Conservation (phyloP, 2,888 invertebrate species). For the Apamea sordens region DNA sequence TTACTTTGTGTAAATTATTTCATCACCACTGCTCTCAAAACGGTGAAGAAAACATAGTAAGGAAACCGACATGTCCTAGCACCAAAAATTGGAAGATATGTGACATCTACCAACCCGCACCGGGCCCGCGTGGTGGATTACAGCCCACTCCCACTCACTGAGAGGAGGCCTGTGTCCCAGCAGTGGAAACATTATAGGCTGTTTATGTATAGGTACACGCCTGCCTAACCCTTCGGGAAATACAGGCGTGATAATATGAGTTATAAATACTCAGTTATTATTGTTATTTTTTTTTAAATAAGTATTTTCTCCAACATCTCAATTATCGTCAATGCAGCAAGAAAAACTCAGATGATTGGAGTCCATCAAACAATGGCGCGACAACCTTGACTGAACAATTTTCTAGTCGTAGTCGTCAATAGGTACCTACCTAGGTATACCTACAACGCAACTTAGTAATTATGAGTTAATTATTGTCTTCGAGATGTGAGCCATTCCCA, state of each 20-base stretch:
- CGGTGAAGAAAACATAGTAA: no score
- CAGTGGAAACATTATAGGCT: no score
- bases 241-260: background rate
- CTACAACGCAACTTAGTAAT: conserved; percentile 18
- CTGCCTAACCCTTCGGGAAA: background rate
- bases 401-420: conserved; percentile 2
- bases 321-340: conserved; percentile 6
- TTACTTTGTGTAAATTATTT: no score
- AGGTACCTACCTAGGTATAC: background rate
- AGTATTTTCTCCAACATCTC: background rate
- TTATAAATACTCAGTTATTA: background rate
- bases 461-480: conserved; percentile 25
- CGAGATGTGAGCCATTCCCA: conserved; percentile 1
- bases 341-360: conserved; percentile 23
- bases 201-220: no score
- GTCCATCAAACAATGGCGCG: conserved; percentile 52
- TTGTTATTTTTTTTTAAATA: background rate
- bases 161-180: no score
- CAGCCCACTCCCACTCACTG: no score
- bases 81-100: no score
- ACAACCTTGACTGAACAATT: conserved; percentile 52
- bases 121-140: no score
- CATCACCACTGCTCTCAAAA: no score
- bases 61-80: no score
- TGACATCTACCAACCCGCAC: no score